phyloP scores from a whole-genome alignment of 1,140 invertebrate species.

The Nomia melanderi region DNA sequence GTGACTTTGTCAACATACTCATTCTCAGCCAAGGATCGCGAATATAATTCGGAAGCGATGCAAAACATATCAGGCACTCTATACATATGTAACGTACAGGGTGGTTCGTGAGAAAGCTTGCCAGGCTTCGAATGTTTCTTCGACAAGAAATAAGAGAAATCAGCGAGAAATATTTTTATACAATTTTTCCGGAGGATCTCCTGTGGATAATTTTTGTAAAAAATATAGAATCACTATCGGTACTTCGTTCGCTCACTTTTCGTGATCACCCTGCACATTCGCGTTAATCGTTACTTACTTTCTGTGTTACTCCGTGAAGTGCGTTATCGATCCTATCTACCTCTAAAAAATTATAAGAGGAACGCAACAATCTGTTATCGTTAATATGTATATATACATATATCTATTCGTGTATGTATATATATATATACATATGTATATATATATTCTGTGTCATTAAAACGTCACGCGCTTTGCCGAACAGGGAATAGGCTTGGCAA shows the following conservation, averaged over 20 bases:
- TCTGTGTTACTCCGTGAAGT: slow-evolving; percentile 59
- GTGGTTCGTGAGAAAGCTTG: no score
- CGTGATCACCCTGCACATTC: slow-evolving; percentile 29
- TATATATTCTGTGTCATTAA: slow-evolving; percentile 45
- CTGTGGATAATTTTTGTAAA: no score
- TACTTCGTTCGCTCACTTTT: background rate
- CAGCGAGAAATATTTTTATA: no score
- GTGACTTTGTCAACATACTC: no score
- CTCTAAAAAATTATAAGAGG: slow-evolving; percentile 66
- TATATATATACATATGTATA: slow-evolving; percentile 34
- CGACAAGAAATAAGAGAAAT: no score
- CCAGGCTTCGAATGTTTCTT: no score
- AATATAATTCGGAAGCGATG: no score
- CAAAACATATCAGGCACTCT: background rate
- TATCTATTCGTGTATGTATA: background rate
- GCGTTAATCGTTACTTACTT: slow-evolving; percentile 67
- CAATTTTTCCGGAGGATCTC: no score
- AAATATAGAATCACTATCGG: no score
- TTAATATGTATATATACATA: slow-evolving; percentile 35
- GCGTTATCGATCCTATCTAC: slow-evolving; percentile 55
- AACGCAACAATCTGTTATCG: slow-evolving; percentile 60
- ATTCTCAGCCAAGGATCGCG: no score
- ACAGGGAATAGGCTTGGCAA: slow-evolving; percentile 63
- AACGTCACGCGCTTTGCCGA: slow-evolving; percentile 61
- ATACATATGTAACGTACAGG: background rate